phyloP scores from a whole-genome alignment of 2,888 invertebrate species.

The Drosophila fungiperda region DNA sequence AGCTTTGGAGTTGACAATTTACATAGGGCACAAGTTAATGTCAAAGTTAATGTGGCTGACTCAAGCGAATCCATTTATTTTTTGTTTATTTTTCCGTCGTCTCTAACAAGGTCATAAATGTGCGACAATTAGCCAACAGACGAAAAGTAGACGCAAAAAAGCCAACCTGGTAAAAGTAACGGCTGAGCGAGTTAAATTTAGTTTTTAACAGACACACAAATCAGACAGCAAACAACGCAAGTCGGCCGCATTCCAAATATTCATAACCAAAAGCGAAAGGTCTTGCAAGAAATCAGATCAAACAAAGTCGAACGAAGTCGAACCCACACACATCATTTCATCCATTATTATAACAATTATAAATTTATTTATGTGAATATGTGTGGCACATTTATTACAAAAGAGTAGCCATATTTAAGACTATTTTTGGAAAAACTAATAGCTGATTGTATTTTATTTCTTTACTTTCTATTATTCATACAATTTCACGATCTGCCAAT shows the following conservation, averaged over 20 bases:
- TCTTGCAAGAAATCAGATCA: slow-evolving; percentile 8
- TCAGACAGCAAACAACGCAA: slow-evolving; percentile 6
- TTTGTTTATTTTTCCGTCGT: slow-evolving; percentile 5
- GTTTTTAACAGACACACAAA: slow-evolving; percentile 22
- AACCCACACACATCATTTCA: slow-evolving; percentile 24
- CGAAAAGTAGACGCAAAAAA: background rate
- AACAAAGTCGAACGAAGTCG: background rate
- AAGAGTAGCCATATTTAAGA: background rate
- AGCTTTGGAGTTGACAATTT: slow-evolving; percentile 17
- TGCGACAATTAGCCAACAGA: slow-evolving; percentile 48
- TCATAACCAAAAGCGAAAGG: slow-evolving; percentile 48
- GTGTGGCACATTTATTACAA: slow-evolving; percentile 3
- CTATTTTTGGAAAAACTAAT: background rate
- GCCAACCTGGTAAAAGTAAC: slow-evolving; percentile 48
- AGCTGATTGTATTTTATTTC: background rate
- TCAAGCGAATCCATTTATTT: slow-evolving; percentile 14
- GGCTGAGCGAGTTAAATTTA: slow-evolving; percentile 40
- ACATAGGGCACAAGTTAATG: slow-evolving; percentile 3
- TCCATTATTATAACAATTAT: slow-evolving; percentile 5
- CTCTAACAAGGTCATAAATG: slow-evolving; percentile 45
- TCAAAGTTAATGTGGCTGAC: slow-evolving; percentile 13
- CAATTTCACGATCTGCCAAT: background rate
- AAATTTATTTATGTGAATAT: background rate
- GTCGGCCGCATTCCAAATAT: slow-evolving; percentile 5
- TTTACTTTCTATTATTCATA: background rate